Percentiles rank a stretch among this genome's conserved stretches.
These are phyloP conservation scores for Amblyjoppa proteus DNA, from an alignment of 2,888 invertebrate species.

Conservation along the genomic window DNA sequence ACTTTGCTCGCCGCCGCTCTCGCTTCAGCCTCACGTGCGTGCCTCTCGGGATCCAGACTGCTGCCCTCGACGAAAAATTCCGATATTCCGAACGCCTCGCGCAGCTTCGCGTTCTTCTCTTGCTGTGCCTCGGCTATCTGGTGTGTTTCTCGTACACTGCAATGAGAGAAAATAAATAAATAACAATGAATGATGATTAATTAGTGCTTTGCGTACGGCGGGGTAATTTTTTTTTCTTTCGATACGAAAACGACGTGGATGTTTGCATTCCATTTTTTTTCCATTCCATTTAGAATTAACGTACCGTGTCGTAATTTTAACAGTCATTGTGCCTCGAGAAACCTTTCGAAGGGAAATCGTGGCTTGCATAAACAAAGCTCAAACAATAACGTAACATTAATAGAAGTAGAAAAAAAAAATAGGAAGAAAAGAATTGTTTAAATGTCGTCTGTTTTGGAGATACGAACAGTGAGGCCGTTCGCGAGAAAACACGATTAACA, in stretches of 20 bases:
- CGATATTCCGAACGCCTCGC: conserved; percentile 97
- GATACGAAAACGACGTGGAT: too few species aligned
- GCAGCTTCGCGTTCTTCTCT: conserved; percentile 96
- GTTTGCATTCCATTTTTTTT: too few species aligned
- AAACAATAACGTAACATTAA: conserved; percentile 26
- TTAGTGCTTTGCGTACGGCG: too few species aligned
- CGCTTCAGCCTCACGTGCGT: conserved; percentile 87
- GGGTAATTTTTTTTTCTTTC: too few species aligned
- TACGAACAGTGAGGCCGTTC: conserved; percentile 14
- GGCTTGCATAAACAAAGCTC: conserved; percentile 1
- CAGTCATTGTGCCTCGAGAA: conserved; percentile 77
- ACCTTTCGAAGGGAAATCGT: conserved; percentile 21
- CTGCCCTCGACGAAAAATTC: conserved; percentile 97
- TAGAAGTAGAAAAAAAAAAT: background rate
- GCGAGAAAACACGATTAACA: conserved; percentile 69
- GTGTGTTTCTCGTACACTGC: conserved; percentile 97
- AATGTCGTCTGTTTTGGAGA: background rate
- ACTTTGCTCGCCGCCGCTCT: conserved; percentile 86
- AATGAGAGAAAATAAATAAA: conserved; percentile 76
- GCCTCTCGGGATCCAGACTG: conserved; percentile 94
- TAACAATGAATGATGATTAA: background rate
- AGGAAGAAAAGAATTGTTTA: background rate
- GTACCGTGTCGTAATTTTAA: conserved; percentile 82
- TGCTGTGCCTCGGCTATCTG: conserved; percentile 98
- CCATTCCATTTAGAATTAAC: conserved; percentile 51